Conservation (phyloP, 2,113 vertebrate genomes). For the Protobothrops flavoviridis region DNA sequence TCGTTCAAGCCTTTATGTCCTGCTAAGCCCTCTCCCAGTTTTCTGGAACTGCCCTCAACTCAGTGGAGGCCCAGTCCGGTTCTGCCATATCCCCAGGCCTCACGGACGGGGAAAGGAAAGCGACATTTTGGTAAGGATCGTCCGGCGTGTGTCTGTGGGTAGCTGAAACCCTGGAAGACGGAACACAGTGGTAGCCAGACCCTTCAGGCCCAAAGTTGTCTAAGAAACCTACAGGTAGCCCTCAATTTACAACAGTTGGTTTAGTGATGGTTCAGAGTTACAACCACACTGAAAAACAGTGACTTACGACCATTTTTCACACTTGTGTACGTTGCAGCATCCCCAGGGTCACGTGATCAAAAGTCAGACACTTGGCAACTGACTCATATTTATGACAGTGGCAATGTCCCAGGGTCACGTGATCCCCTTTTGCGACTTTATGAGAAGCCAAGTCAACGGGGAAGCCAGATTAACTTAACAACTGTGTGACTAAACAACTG, state of each 20-base stretch:
- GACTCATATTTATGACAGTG: too few species aligned
- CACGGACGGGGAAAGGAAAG: conserved; percentile 45
- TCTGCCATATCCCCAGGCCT: conserved; percentile 19
- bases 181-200: background rate
- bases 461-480: background rate
- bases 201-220: background rate
- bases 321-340: too few species aligned
- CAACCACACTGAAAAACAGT: too few species aligned
- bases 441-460: too few species aligned
- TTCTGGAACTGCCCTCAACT: conserved; percentile 49
- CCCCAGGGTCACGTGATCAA: too few species aligned
- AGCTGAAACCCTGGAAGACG: background rate
- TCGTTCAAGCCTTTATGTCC: conserved; percentile 34
- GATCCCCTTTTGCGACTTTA: too few species aligned
- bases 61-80: conserved; percentile 17
- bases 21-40: conserved; percentile 57
- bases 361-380: too few species aligned
- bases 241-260: background rate
- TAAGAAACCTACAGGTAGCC: background rate
- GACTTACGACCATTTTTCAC: too few species aligned
- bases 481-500: background rate
- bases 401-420: too few species aligned
- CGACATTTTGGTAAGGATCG: background rate
- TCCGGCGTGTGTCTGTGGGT: background rate
- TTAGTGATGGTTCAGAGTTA: too few species aligned